Evolutionary conservation across 1,140 invertebrate species (phyloP), one percentile per base, ranked within the genome.

Genomic region (Micrasema longulum): DNA sequence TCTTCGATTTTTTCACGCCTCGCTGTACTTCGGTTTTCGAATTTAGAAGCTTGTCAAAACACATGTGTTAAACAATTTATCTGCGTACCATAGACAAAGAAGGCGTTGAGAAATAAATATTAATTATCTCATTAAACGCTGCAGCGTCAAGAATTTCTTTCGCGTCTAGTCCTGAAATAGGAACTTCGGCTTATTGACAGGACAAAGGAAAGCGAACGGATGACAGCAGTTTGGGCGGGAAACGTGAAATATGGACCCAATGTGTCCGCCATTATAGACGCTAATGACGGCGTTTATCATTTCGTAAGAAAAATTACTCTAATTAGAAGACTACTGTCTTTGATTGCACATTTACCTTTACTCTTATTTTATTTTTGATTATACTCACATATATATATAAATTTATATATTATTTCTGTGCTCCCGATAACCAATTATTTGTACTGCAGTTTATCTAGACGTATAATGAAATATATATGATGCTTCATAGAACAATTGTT

Each of bases 71-170:
- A 31, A 31, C 7, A 31, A 31, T 31, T 31, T 31, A 31, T 31
- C 2, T 7, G 26, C 2, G 26, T 2, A 7, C 26, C 41, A 47
- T 64, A 64, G 60, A 48, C 60, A 64, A 64, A 64, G 60, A 64
- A 64, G 60, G 60, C 60, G 60, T 47, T 14, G 60, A 64, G 23
- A 47, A 64, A 64, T 64, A 64, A 47, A 47, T 64, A 64, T 64
- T 47, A 14, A 64, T 64, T 38, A n/a, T 47, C 60, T 64, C 60
- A 45, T 64, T 64, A 45, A 63, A 43, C n/a, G 18, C 20, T 20
- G n/a, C 43, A 7, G 9, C n/a, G 14, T 22, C 35, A 12, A 18
- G 55, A 41, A 64, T 16, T 7, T 18, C 23, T 31, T 18, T 36
- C 41, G 45, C 20, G 18, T 4, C 26, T 23, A 47, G 12, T 64